Evolutionary conservation across 1,140 invertebrate species (phyloP).

Genomic region (Neuroterus valhalla): DNA sequence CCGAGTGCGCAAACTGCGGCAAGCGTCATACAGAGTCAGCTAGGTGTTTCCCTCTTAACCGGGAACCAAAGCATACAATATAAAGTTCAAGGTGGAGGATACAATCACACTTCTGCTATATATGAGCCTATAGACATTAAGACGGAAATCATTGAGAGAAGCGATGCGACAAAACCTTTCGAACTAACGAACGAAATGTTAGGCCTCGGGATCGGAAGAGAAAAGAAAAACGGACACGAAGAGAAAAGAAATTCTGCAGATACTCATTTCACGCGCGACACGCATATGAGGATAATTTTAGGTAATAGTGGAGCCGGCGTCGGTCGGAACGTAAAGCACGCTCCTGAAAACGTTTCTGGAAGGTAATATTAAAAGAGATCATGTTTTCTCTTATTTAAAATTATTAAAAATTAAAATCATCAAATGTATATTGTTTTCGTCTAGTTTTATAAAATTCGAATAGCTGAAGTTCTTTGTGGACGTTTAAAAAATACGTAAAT

Average conservation of each 20-base stretch:
- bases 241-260: constrained; percentile 73
- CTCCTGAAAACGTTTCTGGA: constrained; percentile 65
- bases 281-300: constrained; percentile 92
- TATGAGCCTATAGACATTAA: constrained; percentile 73
- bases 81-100: constrained; percentile 63
- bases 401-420: neutral
- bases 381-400: constrained; percentile 3
- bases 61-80: constrained; percentile 70
- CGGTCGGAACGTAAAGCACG: constrained; percentile 48
- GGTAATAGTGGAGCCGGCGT: constrained; percentile 78
- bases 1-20: constrained; percentile 71
- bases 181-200: constrained; percentile 73
- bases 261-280: constrained; percentile 87
- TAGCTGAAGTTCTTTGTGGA: neutral
- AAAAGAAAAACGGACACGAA: constrained; percentile 64
- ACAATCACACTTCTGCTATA: constrained; percentile 68
- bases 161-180: constrained; percentile 65
- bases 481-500: neutral
- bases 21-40: constrained; percentile 71
- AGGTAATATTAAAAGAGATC: constrained; percentile 58
- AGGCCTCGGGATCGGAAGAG: constrained; percentile 63
- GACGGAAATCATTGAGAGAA: constrained; percentile 68
- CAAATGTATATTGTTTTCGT: neutral
- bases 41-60: constrained; percentile 68
- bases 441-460: neutral